Evolutionary conservation across 2,113 vertebrate species (phyloP).

Genomic region (Rattus rattus): DNA sequence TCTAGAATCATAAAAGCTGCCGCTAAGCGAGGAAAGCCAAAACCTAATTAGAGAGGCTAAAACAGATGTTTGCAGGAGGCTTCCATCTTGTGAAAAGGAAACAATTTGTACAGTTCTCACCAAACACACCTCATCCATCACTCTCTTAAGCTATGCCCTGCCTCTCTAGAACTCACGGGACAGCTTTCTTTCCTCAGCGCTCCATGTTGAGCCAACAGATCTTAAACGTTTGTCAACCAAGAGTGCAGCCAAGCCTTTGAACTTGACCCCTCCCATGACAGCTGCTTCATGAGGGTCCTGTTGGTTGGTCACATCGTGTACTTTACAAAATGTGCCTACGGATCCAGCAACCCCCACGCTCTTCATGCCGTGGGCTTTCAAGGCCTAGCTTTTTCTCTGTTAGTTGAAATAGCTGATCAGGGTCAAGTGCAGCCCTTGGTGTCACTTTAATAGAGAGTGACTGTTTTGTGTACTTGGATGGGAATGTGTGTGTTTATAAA

Average conservation of each 20-base stretch:
- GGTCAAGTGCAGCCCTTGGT: not conserved
- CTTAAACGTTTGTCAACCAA: slow-evolving; percentile 55
- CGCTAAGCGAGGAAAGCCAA: slow-evolving; percentile 63
- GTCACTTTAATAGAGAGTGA: not conserved
- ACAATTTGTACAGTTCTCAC: slow-evolving; percentile 64
- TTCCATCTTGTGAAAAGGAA: slow-evolving; percentile 74
- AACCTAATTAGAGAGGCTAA: slow-evolving; percentile 66
- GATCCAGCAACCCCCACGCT: not conserved
- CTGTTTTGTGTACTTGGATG: not conserved
- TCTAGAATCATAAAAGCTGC: slow-evolving; percentile 51
- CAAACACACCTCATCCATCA: slow-evolving; percentile 65
- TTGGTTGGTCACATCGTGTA: not conserved
- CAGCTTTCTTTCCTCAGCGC: not conserved
- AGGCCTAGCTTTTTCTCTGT: not conserved
- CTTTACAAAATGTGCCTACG: slow-evolving; percentile 43
- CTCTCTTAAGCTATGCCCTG: not conserved
- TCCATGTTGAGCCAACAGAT: not conserved
- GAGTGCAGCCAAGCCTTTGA: not conserved
- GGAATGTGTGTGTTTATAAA: not conserved
- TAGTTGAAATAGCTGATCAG: not conserved
- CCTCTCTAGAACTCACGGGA: not conserved
- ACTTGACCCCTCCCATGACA: not conserved
- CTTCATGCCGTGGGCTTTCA: not conserved
- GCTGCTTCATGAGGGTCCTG: not conserved
- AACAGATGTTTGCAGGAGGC: slow-evolving; percentile 67